These are phyloP conservation scores for Chaitophorus viminalis DNA, from an alignment of 2,888 invertebrate genomes.

Conservation along the genomic window DNA sequence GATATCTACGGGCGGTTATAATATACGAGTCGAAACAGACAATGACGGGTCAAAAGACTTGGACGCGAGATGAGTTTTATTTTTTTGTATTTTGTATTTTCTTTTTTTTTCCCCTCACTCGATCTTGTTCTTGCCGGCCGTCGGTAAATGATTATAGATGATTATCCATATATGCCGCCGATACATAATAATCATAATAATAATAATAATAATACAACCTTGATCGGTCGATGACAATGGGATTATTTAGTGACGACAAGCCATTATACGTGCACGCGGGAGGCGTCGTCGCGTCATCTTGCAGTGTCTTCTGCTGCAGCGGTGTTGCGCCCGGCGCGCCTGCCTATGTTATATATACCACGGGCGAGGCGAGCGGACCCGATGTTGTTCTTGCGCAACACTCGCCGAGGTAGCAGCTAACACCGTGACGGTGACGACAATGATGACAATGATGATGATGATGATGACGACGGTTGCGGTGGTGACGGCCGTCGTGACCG, in stretches of 20 bases:
- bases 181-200: no score
- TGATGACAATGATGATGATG: not conserved
- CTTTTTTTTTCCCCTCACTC: not conserved
- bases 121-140: not conserved
- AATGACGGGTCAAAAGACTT: constrained; percentile 33
- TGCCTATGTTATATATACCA: constrained; percentile 33
- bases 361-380: not conserved
- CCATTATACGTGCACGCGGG: not conserved
- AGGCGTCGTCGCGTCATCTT: not conserved
- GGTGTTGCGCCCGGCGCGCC: not conserved
- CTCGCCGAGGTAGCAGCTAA: not conserved
- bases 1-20: no score
- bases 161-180: no score
- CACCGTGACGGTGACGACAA: no score
- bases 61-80: not conserved
- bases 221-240: constrained; percentile 38
- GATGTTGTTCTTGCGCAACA: no score
- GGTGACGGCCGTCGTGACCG: no score
- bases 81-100: no score
- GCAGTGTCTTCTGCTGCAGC: not conserved
- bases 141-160: not conserved
- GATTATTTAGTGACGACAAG: not conserved
- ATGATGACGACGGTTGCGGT: no score
- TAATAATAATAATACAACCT: no score
- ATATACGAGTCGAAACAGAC: no score